Base-by-base conservation (phyloP, 2,113 vertebrate genomes). In the Melospiza georgiana region DNA sequence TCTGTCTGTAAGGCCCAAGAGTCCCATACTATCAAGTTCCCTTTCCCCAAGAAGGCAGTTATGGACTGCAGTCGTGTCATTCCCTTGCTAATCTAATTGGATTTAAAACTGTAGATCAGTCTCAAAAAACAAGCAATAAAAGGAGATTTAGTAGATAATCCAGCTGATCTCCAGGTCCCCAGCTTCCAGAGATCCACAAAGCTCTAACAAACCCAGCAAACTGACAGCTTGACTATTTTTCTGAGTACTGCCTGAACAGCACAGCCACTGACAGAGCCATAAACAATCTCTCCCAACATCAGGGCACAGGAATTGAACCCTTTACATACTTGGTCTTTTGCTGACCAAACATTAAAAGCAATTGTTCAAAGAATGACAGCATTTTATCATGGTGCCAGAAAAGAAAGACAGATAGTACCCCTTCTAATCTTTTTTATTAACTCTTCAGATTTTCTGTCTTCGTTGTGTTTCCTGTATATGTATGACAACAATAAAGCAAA, bases 271-370 rank as follows among this genome's bases (percentile, higher is more conserved):
- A 85, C 90, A 88, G 19, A 78, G 65, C n/a, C 76, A 96, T 69
- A 95, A 94, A 96, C 86, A 88, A 90, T 84, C 79, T 62, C 67
- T 74, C 66, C 76, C 55, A 72, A 78, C 80, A 88, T 87, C 62
- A 81, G 87, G 69, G 76, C 87, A 94, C 91, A 95, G 95, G 96
- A 97, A 93, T 77, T 95, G 93, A 95, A 87, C 62, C 63, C 94
- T 96, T 97, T 96, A 96, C 96, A 96, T 97, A 96, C 52, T 96
- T 69, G 68, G 67, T 73, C 71, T 95, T 95, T 87, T 96, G 95
- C 97, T 96, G 96, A 96, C 92, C 95, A 96, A 95, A 96, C 94
- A 91, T 92, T 91, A 88, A 94, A 95, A 94, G 94, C 15, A 11
- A 96, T 94, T 95, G 90, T 95, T 96, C 83, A 68, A 93, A 87